A percentile compares a stretch with the other conserved stretches of the same genome.
Evolutionary conservation across 2,888 invertebrate species (phyloP).

Genomic region (Erebia aethiops): DNA sequence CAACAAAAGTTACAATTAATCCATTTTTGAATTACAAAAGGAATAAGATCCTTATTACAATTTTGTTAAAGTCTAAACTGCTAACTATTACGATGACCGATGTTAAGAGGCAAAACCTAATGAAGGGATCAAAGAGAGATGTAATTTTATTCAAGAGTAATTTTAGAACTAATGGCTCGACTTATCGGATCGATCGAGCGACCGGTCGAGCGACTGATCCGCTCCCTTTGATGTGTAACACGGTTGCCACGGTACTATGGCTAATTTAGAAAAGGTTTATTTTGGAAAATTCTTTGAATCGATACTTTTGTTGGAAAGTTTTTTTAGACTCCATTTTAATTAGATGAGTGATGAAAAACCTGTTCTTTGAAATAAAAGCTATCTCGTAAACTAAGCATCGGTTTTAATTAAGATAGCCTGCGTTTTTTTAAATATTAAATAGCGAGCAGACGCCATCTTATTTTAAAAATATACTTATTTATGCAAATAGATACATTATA

Average conservation of each 20-base stretch:
- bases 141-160: constrained; percentile 50
- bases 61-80: neutral
- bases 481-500: too few relatives aligned
- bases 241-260: constrained; percentile 34
- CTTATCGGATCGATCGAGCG: constrained; percentile 38
- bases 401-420: too few relatives aligned
- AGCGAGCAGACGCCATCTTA: too few relatives aligned
- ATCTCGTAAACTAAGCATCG: constrained; percentile 1
- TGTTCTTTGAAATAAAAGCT: constrained; percentile 15
- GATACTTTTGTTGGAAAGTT: constrained; percentile 36
- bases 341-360: constrained; percentile 20
- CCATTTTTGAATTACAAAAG: neutral
- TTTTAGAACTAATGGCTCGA: constrained; percentile 54
- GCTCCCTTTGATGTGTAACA: constrained; percentile 36
- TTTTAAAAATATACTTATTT: too few relatives aligned
- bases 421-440: too few relatives aligned
- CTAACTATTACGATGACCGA: constrained; percentile 10
- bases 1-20: neutral
- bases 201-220: constrained; percentile 39
- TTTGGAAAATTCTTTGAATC: constrained; percentile 36
- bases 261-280: constrained; percentile 41
- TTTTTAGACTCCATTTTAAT: constrained; percentile 31
- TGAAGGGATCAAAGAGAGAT: constrained; percentile 47
- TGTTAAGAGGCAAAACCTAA: constrained; percentile 46
- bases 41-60: neutral